Evolutionary conservation across 1,140 invertebrate species (phyloP).

Genomic region (Triops cancriformis): DNA sequence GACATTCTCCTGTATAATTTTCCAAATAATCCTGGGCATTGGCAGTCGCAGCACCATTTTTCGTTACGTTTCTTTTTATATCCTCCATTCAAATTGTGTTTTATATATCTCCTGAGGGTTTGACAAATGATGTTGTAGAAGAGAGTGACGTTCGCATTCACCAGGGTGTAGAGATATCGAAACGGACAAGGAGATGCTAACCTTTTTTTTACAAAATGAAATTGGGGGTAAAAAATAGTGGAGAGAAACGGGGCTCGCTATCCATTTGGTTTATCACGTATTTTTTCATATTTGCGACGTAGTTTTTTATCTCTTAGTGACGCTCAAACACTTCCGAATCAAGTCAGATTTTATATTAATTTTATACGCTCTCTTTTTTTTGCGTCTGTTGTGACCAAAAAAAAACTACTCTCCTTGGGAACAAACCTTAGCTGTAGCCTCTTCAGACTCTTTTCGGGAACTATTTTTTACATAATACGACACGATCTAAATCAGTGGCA

Average conservation of each 20-base stretch:
- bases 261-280: neutral
- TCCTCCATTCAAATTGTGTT: neutral
- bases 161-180: neutral
- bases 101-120: neutral
- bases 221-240: too few species aligned
- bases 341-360: conserved; percentile 11
- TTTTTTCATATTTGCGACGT: conserved; percentile 7
- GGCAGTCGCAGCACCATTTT: conserved; percentile 31
- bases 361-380: conserved; percentile 6
- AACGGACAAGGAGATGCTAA: conserved; percentile 5
- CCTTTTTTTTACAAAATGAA: neutral
- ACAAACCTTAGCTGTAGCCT: conserved; percentile 4
- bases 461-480: neutral
- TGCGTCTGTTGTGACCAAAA: conserved; percentile 7
- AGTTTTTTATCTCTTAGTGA: neutral
- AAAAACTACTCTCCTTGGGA: conserved; percentile 1
- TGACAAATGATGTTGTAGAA: neutral
- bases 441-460: neutral
- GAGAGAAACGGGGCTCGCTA: neutral
- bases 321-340: conserved; percentile 1
- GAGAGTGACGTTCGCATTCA: neutral
- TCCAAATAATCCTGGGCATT: neutral
- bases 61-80: conserved; percentile 20
- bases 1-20: neutral
- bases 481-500: neutral